These are phyloP conservation scores for Bombus confusus DNA, from an alignment of 1,140 invertebrate genomes.

Conservation along the genomic window DNA sequence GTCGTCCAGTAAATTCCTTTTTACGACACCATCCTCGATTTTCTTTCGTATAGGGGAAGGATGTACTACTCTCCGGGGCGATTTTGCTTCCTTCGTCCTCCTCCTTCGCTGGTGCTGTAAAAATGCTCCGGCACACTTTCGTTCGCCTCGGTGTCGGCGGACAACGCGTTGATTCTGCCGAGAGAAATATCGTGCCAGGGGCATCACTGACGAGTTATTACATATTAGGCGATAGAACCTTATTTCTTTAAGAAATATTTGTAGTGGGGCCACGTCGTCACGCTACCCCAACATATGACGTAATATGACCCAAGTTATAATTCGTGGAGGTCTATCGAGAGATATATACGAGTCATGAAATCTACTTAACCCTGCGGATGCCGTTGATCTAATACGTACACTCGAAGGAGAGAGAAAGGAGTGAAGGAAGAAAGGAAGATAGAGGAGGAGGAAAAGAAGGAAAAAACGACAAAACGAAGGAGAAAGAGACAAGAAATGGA, in stretches of 20 bases:
- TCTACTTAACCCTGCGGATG: background rate
- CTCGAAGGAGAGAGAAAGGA: background rate
- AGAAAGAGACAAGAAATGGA: background rate
- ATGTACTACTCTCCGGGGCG: constrained; percentile 52
- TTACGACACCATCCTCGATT: constrained; percentile 61
- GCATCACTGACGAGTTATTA: constrained; percentile 35
- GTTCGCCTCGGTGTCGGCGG: background rate
- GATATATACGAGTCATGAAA: background rate
- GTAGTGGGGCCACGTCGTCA: background rate
- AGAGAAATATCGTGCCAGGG: background rate
- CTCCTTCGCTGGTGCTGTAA: constrained; percentile 6
- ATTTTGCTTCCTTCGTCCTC: constrained; percentile 39
- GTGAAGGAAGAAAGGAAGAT: background rate
- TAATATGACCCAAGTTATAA: background rate
- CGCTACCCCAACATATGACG: background rate
- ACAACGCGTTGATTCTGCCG: background rate
- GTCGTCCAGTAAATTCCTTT: constrained; percentile 65
- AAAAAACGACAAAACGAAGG: background rate
- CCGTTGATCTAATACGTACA: background rate
- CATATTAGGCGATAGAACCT: constrained; percentile 26
- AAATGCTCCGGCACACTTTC: constrained; percentile 8
- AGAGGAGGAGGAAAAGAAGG: background rate
- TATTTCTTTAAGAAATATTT: constrained; percentile 21
- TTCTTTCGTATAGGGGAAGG: constrained; percentile 42
- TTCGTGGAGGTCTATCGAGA: background rate